Percentiles rank a stretch among this genome's conserved stretches.
phyloP scores from a whole-genome alignment of 2,888 invertebrate species.

The Adelphocoris suturalis region DNA sequence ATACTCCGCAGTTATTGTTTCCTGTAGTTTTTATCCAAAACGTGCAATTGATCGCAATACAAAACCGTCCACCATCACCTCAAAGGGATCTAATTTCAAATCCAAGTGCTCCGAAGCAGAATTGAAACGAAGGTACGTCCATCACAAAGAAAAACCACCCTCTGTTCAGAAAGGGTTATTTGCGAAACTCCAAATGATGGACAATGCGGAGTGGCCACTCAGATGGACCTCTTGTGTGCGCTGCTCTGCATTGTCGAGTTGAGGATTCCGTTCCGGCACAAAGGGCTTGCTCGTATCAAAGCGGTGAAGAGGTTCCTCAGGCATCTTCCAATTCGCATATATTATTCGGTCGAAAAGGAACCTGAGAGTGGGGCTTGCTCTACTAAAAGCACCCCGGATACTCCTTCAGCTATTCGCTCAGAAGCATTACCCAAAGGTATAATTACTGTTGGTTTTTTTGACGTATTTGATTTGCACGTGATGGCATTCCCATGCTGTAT shows the following conservation, averaged over 20 bases:
- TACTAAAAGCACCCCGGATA: not conserved
- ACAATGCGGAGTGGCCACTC: conserved; percentile 45
- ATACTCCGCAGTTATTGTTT: too few relatives aligned
- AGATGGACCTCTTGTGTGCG: conserved; percentile 35
- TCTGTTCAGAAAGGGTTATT: conserved; percentile 33
- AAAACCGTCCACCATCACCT: not conserved
- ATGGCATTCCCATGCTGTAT: too few relatives aligned
- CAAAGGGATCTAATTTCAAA: not conserved
- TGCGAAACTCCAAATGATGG: conserved; percentile 40
- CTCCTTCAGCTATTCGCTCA: not conserved
- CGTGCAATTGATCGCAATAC: too few relatives aligned
- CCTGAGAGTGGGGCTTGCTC: not conserved
- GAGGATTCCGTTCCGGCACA: conserved; percentile 14
- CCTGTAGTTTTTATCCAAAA: too few relatives aligned
- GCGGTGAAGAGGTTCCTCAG: conserved; percentile 28
- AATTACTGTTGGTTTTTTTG: not conserved
- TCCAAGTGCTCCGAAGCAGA: not conserved
- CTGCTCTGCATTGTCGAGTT: conserved; percentile 26
- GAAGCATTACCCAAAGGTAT: not conserved
- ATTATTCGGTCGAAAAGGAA: conserved; percentile 16
- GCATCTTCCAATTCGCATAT: conserved; percentile 42
- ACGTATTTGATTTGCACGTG: not conserved
- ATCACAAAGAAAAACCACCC: conserved; percentile 22
- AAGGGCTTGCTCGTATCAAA: conserved; percentile 29
- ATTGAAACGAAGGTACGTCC: not conserved